These are phyloP conservation scores for Drosophila arizonae DNA, from an alignment of 1,140 invertebrate species.

Conservation along the genomic window DNA sequence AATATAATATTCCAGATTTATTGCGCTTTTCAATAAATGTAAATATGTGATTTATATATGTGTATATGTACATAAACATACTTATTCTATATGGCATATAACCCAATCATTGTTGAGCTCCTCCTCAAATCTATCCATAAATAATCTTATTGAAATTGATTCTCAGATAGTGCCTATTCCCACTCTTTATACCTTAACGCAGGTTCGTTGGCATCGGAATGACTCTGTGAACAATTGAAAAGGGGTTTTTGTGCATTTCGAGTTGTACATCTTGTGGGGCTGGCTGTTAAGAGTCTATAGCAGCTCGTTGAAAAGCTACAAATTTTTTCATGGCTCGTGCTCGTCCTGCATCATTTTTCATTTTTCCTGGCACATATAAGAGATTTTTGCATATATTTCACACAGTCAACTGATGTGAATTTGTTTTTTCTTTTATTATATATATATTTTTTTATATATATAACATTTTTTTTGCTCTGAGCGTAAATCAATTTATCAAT, in stretches of 20 bases:
- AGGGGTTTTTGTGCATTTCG: constrained; percentile 20
- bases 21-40: too few species aligned
- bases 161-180: too few species aligned
- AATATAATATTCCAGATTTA: too few species aligned
- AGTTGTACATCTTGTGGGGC: constrained; percentile 43
- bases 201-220: not conserved
- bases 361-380: constrained; percentile 38
- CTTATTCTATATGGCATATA: too few species aligned
- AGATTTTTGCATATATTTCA: constrained; percentile 45
- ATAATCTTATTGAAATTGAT: too few species aligned
- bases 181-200: not conserved
- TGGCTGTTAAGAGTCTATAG: constrained; percentile 19
- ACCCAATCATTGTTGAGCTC: too few species aligned
- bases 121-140: too few species aligned
- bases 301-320: constrained; percentile 18
- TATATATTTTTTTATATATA: not conserved
- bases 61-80: too few species aligned
- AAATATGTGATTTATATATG: too few species aligned
- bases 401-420: constrained; percentile 47
- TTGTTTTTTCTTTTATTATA: constrained; percentile 22
- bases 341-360: constrained; percentile 50
- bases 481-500: constrained; percentile 81
- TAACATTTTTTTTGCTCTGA: constrained; percentile 42
- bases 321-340: constrained; percentile 17
- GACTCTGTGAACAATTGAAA: constrained; percentile 52